phyloP scores from a whole-genome alignment of 2,888 invertebrate species.

The Drosophila conformis region DNA sequence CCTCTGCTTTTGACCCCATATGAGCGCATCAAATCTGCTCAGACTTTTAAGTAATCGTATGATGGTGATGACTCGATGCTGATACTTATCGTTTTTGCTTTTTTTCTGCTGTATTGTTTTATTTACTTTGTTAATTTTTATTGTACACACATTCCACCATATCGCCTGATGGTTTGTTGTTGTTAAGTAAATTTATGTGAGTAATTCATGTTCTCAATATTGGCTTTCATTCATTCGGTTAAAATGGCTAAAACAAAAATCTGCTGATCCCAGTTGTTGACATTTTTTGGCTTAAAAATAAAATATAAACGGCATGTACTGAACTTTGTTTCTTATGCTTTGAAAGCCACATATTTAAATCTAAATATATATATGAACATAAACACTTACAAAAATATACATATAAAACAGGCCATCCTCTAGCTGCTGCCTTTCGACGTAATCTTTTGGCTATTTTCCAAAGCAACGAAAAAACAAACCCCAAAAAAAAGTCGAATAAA shows the following conservation, averaged over 20 bases:
- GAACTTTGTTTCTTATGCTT: constrained; percentile 52
- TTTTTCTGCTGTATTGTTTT: neutral
- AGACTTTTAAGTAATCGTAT: constrained; percentile 24
- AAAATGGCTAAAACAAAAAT: constrained; percentile 15
- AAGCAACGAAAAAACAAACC: constrained; percentile 5
- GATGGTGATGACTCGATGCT: constrained; percentile 20
- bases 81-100: neutral
- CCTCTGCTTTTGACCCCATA: constrained; percentile 29
- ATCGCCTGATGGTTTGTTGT: constrained; percentile 35
- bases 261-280: constrained; percentile 38
- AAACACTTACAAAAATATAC: constrained; percentile 7
- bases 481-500: constrained; percentile 1
- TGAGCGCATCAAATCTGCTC: constrained; percentile 12
- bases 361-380: constrained; percentile 4
- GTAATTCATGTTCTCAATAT: constrained; percentile 20
- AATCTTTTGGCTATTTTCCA: constrained; percentile 55
- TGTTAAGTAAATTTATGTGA: constrained; percentile 2
- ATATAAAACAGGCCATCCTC: constrained; percentile 43
- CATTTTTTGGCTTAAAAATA: constrained; percentile 22
- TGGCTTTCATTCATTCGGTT: constrained; percentile 35
- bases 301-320: constrained; percentile 13
- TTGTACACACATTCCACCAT: neutral
- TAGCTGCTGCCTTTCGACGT: constrained; percentile 37
- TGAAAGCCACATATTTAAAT: constrained; percentile 19
- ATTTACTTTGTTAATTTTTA: neutral